Evolutionary conservation across 2,888 invertebrate genomes (phyloP).

Genomic region (Phaonia tiefii): DNA sequence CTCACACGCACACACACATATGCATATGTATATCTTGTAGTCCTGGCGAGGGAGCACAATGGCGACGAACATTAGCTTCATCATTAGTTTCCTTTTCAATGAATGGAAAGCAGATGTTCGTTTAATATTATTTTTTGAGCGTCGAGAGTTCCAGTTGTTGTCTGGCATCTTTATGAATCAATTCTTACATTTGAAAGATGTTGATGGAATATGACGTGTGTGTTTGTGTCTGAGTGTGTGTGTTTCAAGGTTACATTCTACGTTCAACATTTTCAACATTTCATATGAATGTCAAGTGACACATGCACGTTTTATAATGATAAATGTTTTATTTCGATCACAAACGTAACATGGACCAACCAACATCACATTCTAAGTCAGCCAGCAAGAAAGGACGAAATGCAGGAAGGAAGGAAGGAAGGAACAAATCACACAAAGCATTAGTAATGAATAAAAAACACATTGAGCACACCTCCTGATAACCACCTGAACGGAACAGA

Average conservation of each 20-base stretch:
- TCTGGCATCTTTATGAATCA: constrained; percentile 30
- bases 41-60: not conserved
- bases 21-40: constrained; percentile 12
- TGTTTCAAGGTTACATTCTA: constrained; percentile 48
- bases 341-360: constrained; percentile 24
- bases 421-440: constrained; percentile 55
- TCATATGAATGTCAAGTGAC: constrained; percentile 54
- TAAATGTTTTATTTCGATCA: constrained; percentile 52
- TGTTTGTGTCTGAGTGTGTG: not conserved
- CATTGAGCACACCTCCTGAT: constrained; percentile 1
- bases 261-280: too few relatives aligned
- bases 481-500: not conserved
- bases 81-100: constrained; percentile 43
- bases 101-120: constrained; percentile 12
- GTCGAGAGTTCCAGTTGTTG: not conserved
- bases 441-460: constrained; percentile 32
- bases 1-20: not conserved
- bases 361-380: constrained; percentile 19
- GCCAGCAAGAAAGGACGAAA: constrained; percentile 24
- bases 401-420: constrained; percentile 35
- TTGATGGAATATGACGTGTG: constrained; percentile 31
- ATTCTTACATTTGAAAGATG: constrained; percentile 10
- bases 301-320: constrained; percentile 63
- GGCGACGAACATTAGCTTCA: constrained; percentile 37
- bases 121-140: constrained; percentile 25